A percentile compares a stretch with the other conserved stretches of the same genome.
These are phyloP conservation scores for Lasius platythorax DNA, from an alignment of 2,888 invertebrate genomes.

Conservation along the genomic window DNA sequence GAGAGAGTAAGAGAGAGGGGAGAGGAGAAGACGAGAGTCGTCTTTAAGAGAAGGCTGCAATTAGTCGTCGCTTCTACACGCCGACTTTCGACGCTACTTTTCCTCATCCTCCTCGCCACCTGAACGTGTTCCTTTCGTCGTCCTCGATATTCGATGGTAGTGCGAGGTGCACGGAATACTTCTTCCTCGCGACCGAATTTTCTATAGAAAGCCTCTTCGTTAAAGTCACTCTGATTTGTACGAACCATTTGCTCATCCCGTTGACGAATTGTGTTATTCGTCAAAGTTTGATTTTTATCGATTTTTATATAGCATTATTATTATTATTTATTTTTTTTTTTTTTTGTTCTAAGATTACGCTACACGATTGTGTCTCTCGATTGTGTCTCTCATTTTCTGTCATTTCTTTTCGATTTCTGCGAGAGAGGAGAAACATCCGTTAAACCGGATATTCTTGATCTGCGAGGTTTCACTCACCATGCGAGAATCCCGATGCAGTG, in stretches of 20 bases:
- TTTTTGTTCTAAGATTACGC: not conserved
- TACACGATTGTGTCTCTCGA: not conserved
- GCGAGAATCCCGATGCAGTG: constrained; percentile 74
- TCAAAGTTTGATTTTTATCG: constrained; percentile 11
- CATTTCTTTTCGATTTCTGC: not conserved
- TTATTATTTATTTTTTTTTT: not conserved
- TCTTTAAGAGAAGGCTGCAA: constrained; percentile 57
- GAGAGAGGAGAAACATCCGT: not conserved
- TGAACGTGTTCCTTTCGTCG: not conserved
- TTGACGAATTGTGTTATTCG: not conserved
- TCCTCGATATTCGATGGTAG: constrained; percentile 51
- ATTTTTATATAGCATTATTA: not conserved
- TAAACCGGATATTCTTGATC: not conserved
- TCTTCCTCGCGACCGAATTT: constrained; percentile 35
- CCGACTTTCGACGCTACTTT: constrained; percentile 49
- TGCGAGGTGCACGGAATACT: not conserved
- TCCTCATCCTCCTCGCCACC: not conserved
- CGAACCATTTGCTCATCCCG: not conserved
- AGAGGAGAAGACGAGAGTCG: not conserved
- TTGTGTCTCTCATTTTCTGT: not conserved
- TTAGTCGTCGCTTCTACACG: constrained; percentile 63
- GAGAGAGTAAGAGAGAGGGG: not conserved
- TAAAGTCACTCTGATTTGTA: constrained; percentile 8
- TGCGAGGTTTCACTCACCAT: constrained; percentile 75
- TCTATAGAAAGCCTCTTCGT: constrained; percentile 32